Conservation (phyloP, 2,888 invertebrate genomes). For the Agrotis exclamationis region DNA sequence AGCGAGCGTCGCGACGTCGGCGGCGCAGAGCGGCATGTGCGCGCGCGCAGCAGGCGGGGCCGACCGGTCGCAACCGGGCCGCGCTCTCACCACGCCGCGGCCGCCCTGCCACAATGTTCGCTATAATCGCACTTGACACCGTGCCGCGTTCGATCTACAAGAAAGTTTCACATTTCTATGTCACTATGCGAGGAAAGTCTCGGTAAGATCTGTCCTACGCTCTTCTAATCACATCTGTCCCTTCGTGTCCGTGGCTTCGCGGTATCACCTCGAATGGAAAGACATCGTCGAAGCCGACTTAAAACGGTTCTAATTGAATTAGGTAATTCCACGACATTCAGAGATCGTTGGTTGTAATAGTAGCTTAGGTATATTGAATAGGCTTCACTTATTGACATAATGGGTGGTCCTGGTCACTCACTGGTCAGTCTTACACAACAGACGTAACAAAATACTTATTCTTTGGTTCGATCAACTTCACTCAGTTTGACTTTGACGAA, state of each 20-base stretch:
- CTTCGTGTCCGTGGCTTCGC: slow-evolving; percentile 52
- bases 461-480: slow-evolving; percentile 62
- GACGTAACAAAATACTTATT: slow-evolving; percentile 65
- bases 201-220: slow-evolving; percentile 62
- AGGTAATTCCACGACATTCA: slow-evolving; percentile 78
- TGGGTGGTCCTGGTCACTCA: slow-evolving; percentile 26
- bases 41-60: slow-evolving; percentile 85
- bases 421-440: slow-evolving; percentile 40
- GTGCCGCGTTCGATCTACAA: slow-evolving; percentile 84
- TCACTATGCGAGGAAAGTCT: slow-evolving; percentile 78
- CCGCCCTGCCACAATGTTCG: slow-evolving; percentile 82
- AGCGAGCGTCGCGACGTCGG: slow-evolving; percentile 89
- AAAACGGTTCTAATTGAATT: slow-evolving; percentile 84
- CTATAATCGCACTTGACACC: slow-evolving; percentile 90
- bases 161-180: slow-evolving; percentile 90
- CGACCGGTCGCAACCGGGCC: slow-evolving; percentile 91
- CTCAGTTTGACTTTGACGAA: slow-evolving; percentile 70
- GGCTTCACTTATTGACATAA: slow-evolving; percentile 76
- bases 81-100: slow-evolving; percentile 85
- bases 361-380: slow-evolving; percentile 66
- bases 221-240: slow-evolving; percentile 46
- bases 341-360: slow-evolving; percentile 36
- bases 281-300: slow-evolving; percentile 74
- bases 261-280: slow-evolving; percentile 61
- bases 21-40: slow-evolving; percentile 87